These are phyloP conservation scores for Diaprepes abbreviatus DNA, from an alignment of 2,888 invertebrate genomes.

Conservation along the genomic window DNA sequence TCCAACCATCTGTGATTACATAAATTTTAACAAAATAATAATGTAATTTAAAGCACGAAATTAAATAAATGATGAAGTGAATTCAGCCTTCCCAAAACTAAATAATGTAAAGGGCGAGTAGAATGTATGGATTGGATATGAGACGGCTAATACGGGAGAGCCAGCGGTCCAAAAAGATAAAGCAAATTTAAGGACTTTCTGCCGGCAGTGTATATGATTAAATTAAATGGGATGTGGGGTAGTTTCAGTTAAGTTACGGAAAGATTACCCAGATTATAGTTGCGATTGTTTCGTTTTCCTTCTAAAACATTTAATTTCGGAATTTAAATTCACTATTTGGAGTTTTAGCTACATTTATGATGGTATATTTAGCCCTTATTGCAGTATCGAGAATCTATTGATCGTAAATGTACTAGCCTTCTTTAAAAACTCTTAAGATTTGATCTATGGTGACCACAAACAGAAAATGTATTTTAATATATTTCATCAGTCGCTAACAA, in stretches of 20 bases:
- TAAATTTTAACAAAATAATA: slow-evolving; percentile 12
- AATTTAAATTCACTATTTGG: slow-evolving; percentile 1
- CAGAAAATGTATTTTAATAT: too few species aligned
- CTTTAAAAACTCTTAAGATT: too few species aligned
- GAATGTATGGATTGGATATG: slow-evolving; percentile 9
- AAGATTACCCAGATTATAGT: slow-evolving; percentile 23
- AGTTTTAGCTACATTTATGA: neutral
- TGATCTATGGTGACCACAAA: too few species aligned
- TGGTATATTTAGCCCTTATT: too few species aligned
- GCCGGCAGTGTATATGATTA: slow-evolving; percentile 33
- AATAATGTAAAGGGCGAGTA: slow-evolving; percentile 7
- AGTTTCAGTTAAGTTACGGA: slow-evolving; percentile 33
- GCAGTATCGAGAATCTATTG: too few species aligned
- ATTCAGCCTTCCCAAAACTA: neutral
- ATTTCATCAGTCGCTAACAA: too few species aligned
- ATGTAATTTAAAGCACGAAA: neutral
- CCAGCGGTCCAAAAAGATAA: slow-evolving; percentile 42
- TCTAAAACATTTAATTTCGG: slow-evolving; percentile 28
- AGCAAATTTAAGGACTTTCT: slow-evolving; percentile 37
- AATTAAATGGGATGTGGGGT: slow-evolving; percentile 39
- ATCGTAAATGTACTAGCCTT: too few species aligned
- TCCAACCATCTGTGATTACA: too few species aligned
- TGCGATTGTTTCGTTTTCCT: slow-evolving; percentile 24
- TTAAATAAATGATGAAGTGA: slow-evolving; percentile 1
- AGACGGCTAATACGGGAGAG: slow-evolving; percentile 16